These are phyloP conservation scores for Nyctereutes procyonoides DNA, from an alignment of 2,113 vertebrate genomes.

Conservation along the genomic window DNA sequence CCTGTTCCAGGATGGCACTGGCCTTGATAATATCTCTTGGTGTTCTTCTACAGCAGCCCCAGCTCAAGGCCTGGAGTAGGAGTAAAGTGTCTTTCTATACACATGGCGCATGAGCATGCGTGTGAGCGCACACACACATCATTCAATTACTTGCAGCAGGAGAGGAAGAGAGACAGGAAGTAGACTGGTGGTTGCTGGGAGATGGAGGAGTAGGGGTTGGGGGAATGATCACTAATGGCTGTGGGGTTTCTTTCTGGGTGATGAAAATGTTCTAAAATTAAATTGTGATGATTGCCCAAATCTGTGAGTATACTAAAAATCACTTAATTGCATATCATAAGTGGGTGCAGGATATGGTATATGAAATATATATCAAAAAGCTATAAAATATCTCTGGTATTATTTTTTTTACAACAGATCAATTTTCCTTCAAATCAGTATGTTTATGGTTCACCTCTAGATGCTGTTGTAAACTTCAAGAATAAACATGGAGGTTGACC, in stretches of 20 bases:
- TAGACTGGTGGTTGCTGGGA: background rate
- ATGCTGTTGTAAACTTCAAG: background rate
- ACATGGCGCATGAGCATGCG: background rate
- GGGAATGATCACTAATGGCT: background rate
- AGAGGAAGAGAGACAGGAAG: constrained; percentile 24
- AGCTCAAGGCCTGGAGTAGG: background rate
- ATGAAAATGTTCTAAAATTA: constrained; percentile 43
- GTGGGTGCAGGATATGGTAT: background rate
- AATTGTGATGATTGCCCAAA: background rate
- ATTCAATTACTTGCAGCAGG: background rate
- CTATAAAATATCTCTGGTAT: background rate
- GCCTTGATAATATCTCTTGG: background rate
- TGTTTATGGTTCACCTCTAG: background rate
- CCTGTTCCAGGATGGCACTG: background rate
- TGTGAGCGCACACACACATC: background rate
- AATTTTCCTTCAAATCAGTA: background rate
- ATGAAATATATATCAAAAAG: background rate
- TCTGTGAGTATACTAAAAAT: background rate
- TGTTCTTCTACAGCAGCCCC: background rate
- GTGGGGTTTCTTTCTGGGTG: background rate
- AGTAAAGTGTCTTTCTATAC: background rate
- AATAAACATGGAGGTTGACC: background rate
- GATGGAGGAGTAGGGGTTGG: background rate
- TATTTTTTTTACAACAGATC: background rate
- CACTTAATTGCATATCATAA: background rate